phyloP scores from a whole-genome alignment of 2,888 invertebrate genomes.

The Gryllus longicercus region DNA sequence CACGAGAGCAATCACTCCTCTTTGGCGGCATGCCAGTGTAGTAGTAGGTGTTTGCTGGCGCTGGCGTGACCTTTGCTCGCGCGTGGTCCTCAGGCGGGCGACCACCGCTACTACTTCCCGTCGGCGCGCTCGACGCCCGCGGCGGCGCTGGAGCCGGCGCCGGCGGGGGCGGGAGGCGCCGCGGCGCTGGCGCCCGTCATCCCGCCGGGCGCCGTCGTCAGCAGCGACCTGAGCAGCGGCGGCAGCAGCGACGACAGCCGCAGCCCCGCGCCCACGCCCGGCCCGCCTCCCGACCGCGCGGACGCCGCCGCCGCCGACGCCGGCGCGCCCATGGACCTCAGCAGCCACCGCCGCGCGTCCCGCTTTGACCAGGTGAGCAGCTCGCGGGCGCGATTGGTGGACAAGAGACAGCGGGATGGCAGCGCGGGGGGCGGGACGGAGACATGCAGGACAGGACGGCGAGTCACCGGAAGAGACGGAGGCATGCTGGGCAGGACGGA shows the following conservation, averaged over 20 bases:
- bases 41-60: slow-evolving; percentile 22
- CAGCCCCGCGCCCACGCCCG: background rate
- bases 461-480: too few species aligned
- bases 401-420: too few species aligned
- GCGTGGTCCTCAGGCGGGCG: background rate
- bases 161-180: slow-evolving; percentile 25
- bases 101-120: slow-evolving; percentile 20
- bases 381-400: too few species aligned
- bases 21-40: too few species aligned
- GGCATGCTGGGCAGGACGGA: too few species aligned
- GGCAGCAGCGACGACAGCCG: slow-evolving; percentile 9
- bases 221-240: slow-evolving; percentile 5
- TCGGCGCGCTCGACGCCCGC: slow-evolving; percentile 12
- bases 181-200: background rate
- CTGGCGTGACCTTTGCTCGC: background rate
- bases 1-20: too few species aligned
- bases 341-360: background rate
- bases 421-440: too few species aligned
- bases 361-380: background rate
- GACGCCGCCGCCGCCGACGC: background rate
- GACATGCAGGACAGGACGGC: too few species aligned
- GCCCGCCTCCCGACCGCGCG: background rate
- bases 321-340: background rate
- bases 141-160: slow-evolving; percentile 21
- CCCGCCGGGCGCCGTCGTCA: background rate